A percentile compares a stretch with the other conserved stretches of the same genome.
phyloP scores from a whole-genome alignment of 1,140 invertebrate species.

The Laodelphax striatellus region DNA sequence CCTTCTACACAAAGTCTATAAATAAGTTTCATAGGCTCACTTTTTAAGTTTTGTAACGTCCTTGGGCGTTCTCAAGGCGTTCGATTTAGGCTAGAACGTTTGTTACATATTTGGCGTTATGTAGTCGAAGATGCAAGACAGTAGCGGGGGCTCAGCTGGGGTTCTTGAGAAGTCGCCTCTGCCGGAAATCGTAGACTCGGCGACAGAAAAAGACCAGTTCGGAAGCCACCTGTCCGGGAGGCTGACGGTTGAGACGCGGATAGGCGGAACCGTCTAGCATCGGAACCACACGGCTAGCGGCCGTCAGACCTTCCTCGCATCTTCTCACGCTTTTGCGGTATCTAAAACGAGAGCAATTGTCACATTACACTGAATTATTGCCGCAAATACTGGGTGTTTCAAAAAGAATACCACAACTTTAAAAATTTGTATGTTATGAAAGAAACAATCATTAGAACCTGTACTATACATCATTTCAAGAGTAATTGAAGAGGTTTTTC shows the following conservation, averaged over 20 bases:
- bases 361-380: background rate
- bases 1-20: too few relatives aligned
- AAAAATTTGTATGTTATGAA: too few relatives aligned
- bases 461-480: too few relatives aligned
- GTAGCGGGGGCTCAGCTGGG: slow-evolving; percentile 11
- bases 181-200: slow-evolving; percentile 87
- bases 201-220: slow-evolving; percentile 91
- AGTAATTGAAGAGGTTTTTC: too few relatives aligned
- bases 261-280: slow-evolving; percentile 34
- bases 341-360: slow-evolving; percentile 30
- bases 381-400: too few relatives aligned
- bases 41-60: too few relatives aligned
- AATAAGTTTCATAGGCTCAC: too few relatives aligned
- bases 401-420: too few relatives aligned
- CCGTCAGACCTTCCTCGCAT: slow-evolving; percentile 45
- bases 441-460: too few relatives aligned
- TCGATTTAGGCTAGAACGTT: too few relatives aligned
- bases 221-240: slow-evolving; percentile 57
- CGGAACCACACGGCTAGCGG: slow-evolving; percentile 45
- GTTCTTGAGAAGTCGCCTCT: slow-evolving; percentile 63
- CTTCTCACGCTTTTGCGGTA: slow-evolving; percentile 50
- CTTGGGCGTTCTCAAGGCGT: too few relatives aligned
- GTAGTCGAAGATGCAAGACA: background rate
- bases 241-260: slow-evolving; percentile 41
- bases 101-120: background rate